These are phyloP conservation scores for Uropetala carovei DNA, from an alignment of 2,888 invertebrate species.

Conservation along the genomic window DNA sequence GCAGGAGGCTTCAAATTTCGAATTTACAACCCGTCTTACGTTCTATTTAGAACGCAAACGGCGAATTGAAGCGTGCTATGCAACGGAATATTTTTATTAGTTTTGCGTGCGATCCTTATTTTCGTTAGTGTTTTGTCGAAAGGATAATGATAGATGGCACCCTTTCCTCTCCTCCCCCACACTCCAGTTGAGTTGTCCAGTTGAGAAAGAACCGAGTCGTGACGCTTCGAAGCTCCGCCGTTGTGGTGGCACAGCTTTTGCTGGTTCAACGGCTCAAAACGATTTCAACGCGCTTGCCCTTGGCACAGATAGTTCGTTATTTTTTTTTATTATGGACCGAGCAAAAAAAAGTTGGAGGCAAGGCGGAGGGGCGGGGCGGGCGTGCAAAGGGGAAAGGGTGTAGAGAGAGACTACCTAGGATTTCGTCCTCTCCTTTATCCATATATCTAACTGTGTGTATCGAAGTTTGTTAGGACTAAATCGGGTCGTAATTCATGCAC, in stretches of 20 bases:
- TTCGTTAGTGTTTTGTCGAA: background rate
- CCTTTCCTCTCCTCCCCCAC: background rate
- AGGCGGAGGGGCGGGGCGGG: background rate
- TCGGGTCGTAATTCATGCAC: too few relatives aligned
- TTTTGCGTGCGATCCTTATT: background rate
- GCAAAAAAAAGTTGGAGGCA: background rate
- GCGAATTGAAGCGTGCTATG: too few relatives aligned
- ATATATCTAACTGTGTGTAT: background rate
- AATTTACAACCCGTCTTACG: too few relatives aligned
- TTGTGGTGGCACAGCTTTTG: background rate
- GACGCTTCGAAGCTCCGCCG: background rate
- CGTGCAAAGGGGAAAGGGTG: background rate
- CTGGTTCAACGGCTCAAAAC: slow-evolving; percentile 9
- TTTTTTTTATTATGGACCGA: background rate
- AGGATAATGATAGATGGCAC: too few relatives aligned
- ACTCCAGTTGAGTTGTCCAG: background rate
- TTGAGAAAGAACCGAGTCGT: background rate
- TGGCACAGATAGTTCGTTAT: background rate
- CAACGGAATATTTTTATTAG: background rate
- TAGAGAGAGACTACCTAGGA: background rate
- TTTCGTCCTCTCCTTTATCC: background rate
- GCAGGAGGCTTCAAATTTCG: too few relatives aligned
- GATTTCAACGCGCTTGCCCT: background rate
- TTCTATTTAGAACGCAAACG: too few relatives aligned
- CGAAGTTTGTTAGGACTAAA: too few relatives aligned